Conservation (phyloP, 2,113 vertebrate species). For the Anhinga anhinga region DNA sequence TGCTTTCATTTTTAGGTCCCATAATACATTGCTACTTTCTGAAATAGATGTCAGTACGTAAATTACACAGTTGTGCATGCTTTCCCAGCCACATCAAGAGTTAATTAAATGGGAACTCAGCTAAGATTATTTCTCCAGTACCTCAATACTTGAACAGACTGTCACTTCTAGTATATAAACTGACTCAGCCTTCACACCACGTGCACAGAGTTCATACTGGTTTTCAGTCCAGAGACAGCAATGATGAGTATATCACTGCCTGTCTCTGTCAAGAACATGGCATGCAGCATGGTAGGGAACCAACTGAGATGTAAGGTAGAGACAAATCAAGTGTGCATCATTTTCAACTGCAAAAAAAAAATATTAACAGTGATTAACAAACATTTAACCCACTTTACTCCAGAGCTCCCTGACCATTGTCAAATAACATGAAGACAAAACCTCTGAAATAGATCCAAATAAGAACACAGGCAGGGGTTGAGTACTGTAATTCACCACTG, state of each 20-base stretch:
- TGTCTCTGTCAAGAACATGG: neutral
- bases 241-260: neutral
- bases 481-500: slow-evolving; percentile 36
- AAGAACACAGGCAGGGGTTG: neutral
- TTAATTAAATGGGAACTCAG: neutral
- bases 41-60: neutral
- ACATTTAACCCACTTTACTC: neutral
- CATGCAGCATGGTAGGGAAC: neutral
- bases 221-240: neutral
- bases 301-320: neutral
- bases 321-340: neutral
- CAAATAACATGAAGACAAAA: neutral
- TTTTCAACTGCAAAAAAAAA: neutral
- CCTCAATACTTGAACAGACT: neutral
- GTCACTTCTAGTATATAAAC: neutral
- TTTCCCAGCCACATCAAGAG: neutral
- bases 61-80: neutral
- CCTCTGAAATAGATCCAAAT: neutral
- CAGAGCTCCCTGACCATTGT: neutral
- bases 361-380: slow-evolving; percentile 19
- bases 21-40: neutral
- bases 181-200: neutral
- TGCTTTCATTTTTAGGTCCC: neutral
- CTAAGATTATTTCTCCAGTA: neutral
- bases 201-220: neutral